Base-by-base conservation (phyloP, 2,113 vertebrate genomes). In the Penelope pileata region DNA sequence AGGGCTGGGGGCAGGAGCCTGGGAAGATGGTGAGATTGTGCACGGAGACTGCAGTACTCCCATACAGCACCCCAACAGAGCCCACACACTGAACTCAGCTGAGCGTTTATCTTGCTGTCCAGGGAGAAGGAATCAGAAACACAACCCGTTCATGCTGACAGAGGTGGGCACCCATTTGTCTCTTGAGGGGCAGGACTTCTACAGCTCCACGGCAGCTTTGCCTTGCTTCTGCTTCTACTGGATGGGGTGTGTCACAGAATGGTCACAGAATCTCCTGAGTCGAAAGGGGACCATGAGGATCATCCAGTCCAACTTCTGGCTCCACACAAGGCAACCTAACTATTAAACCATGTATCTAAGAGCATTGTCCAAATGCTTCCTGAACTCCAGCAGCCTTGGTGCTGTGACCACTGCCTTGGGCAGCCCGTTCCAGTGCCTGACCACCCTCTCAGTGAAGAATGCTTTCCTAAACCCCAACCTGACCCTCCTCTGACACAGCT, bases 51-150 rank as follows among this genome's bases (percentile, higher is more conserved):
- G 45, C 26, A n/a, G 16, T 16, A n/a, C 16, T 69, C n/a, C 26
- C 10, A 24, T 27, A 48, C 48, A 66, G 30, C 64, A 43, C 79
- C 86, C 82, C 78, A 91, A 90, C 63, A 40, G 47, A 23, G 6
- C 22, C 90, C 77, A 70, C 90, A 90, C 89, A 86, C 40, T 62
- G 59, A 66, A 43, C 54, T 85, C 48, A 64, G 51, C 72, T 1
- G 0, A 9, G 58, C 0, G 3, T 42, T 48, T 10, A 73, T 29
- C 36, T 9, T 0, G 54, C 24, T 27, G n/a, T 1, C 2, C 21
- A 54, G 47, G 45, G 9, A 70, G 27, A 27, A 12, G 30, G 26
- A 83, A 16, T 51, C 47, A 77, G 72, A 72, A 90, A 40, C 1
- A 10, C 43, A 77, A 42, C 13, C 59, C 3, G 0, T 47, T 63